Conservation (phyloP, 2,797 vertebrate genomes). For the Halcyon chelicuti region DNA sequence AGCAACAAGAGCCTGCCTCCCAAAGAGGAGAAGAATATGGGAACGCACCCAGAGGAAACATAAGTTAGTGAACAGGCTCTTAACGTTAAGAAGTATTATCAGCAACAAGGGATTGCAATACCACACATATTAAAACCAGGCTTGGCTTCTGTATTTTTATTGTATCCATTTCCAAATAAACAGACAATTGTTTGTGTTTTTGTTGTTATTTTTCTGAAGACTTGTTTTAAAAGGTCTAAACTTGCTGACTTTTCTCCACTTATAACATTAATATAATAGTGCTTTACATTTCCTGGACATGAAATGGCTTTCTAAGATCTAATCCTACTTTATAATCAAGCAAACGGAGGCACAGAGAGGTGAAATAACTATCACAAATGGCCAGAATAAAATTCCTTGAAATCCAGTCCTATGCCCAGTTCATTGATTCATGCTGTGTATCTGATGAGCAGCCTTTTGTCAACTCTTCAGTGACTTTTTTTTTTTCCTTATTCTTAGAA, state of each 20-base stretch:
- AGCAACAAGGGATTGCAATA: conserved; percentile 38
- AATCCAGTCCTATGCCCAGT: neutral
- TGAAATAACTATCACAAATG: neutral
- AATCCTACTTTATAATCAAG: neutral
- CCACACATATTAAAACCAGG: neutral
- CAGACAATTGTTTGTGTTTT: neutral
- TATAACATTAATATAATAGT: neutral
- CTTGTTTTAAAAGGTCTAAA: neutral
- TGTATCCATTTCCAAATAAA: conserved; percentile 19
- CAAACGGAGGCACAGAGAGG: neutral
- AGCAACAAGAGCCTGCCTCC: conserved; percentile 52
- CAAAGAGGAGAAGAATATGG: conserved; percentile 65
- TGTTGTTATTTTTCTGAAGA: neutral
- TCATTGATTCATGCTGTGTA: conserved; percentile 14
- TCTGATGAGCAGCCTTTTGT: conserved; percentile 10
- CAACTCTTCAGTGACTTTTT: conserved; percentile 10
- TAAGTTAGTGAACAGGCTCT: conserved; percentile 67
- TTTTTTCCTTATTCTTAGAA: conserved; percentile 7
- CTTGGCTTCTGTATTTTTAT: conserved; percentile 29
- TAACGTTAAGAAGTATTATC: conserved; percentile 61
- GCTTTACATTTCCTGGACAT: neutral
- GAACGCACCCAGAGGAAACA: conserved; percentile 68
- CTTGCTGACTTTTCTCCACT: neutral
- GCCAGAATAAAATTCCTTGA: neutral
- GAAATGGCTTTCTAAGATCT: neutral